These are phyloP conservation scores for Zaprionus vittiger DNA, from an alignment of 1,140 invertebrate species.

Conservation along the genomic window DNA sequence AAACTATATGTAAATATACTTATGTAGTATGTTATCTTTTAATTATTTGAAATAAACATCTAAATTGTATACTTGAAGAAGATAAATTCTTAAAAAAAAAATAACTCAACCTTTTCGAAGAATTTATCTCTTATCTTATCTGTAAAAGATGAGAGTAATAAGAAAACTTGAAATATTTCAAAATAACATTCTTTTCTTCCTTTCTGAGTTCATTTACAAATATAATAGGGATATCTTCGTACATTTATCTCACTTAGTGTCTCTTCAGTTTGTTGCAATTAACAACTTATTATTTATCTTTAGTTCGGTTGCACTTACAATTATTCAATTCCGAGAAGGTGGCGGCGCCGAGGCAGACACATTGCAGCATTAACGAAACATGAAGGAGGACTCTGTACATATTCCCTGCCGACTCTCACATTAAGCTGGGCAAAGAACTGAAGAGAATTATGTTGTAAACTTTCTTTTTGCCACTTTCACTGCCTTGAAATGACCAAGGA, in stretches of 20 bases:
- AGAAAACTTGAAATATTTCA: too few relatives aligned
- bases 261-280: neutral
- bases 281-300: neutral
- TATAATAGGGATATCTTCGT: neutral
- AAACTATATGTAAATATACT: too few relatives aligned
- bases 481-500: conserved; percentile 56
- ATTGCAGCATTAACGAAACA: conserved; percentile 50
- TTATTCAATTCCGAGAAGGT: conserved; percentile 69
- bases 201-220: too few relatives aligned
- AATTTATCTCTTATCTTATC: too few relatives aligned
- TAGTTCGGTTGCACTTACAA: conserved; percentile 51
- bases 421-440: conserved; percentile 31
- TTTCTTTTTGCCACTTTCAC: conserved; percentile 64
- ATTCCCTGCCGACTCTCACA: conserved; percentile 39
- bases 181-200: too few relatives aligned
- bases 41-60: too few relatives aligned
- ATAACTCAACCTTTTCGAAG: too few relatives aligned
- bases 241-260: neutral
- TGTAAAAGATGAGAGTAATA: neutral
- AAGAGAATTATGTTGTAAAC: conserved; percentile 38
- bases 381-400: conserved; percentile 48
- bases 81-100: too few relatives aligned
- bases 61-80: too few relatives aligned
- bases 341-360: conserved; percentile 31
- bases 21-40: too few relatives aligned